phyloP scores from a whole-genome alignment of 2,888 invertebrate species.

The Hirudinaria manillensis region DNA sequence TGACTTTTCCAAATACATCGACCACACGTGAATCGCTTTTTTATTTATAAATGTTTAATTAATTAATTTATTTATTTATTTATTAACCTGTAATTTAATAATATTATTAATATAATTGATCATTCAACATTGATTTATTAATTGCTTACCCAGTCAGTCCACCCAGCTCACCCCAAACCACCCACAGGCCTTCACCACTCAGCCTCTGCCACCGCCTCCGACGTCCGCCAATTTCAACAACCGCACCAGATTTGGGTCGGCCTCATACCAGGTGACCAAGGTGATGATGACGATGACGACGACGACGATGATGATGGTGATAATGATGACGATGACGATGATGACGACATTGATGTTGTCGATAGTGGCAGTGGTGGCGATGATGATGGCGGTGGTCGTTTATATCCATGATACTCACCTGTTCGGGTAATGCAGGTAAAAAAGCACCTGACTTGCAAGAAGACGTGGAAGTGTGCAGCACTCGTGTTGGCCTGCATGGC shows the following conservation, averaged over 20 bases:
- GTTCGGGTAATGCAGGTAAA: slow-evolving; percentile 45
- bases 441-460: slow-evolving; percentile 55
- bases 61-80: no score
- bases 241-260: background rate
- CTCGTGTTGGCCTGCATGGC: slow-evolving; percentile 84
- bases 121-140: no score
- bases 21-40: slow-evolving; percentile 15
- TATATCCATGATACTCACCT: background rate
- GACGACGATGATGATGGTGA: slow-evolving; percentile 35
- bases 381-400: slow-evolving; percentile 42
- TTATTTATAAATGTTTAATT: background rate
- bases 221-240: background rate
- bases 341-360: slow-evolving; percentile 36
- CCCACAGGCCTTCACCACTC: background rate
- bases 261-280: slow-evolving; percentile 21
- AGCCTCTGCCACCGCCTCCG: background rate
- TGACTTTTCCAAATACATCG: slow-evolving; percentile 20
- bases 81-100: no score
- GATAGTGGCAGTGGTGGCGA: slow-evolving; percentile 34
- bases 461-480: slow-evolving; percentile 93
- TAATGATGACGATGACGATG: slow-evolving; percentile 42
- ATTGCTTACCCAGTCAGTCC: background rate
- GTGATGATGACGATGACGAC: slow-evolving; percentile 22
- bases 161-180: background rate
- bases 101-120: no score